Evolutionary conservation across 2,888 invertebrate genomes (phyloP).

Genomic region (Noctua comes): DNA sequence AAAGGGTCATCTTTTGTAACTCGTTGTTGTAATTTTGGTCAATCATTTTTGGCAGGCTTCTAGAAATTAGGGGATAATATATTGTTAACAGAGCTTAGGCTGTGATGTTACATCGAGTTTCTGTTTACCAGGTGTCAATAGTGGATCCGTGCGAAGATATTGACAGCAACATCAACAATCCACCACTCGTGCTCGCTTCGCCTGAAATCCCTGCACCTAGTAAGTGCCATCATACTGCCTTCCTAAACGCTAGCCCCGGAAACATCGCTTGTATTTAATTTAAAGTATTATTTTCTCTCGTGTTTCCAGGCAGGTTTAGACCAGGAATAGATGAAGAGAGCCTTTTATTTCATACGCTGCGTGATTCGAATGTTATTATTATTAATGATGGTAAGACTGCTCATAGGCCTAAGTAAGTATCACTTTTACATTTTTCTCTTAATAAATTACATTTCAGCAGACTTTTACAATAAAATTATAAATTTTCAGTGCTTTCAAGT

Average conservation of each 20-base stretch:
- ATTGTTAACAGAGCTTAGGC: background rate
- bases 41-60: background rate
- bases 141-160: slow-evolving; percentile 95
- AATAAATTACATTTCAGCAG: background rate
- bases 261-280: slow-evolving; percentile 57
- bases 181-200: slow-evolving; percentile 67
- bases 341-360: slow-evolving; percentile 96
- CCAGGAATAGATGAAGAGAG: slow-evolving; percentile 91
- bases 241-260: background rate
- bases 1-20: background rate
- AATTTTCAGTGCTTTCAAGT: slow-evolving; percentile 94
- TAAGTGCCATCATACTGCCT: slow-evolving; percentile 65
- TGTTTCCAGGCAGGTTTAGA: slow-evolving; percentile 78
- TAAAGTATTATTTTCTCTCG: slow-evolving; percentile 50
- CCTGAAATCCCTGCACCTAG: slow-evolving; percentile 81
- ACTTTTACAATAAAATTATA: background rate
- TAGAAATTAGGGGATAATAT: background rate
- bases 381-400: slow-evolving; percentile 97
- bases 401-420: slow-evolving; percentile 96
- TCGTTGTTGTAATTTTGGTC: background rate
- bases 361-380: slow-evolving; percentile 98
- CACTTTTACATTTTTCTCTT: slow-evolving; percentile 1
- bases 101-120: background rate
- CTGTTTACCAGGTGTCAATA: slow-evolving; percentile 92
- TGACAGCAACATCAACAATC: slow-evolving; percentile 90